phyloP scores from a whole-genome alignment of 2,888 invertebrate species.

The Lochmaea capreae region DNA sequence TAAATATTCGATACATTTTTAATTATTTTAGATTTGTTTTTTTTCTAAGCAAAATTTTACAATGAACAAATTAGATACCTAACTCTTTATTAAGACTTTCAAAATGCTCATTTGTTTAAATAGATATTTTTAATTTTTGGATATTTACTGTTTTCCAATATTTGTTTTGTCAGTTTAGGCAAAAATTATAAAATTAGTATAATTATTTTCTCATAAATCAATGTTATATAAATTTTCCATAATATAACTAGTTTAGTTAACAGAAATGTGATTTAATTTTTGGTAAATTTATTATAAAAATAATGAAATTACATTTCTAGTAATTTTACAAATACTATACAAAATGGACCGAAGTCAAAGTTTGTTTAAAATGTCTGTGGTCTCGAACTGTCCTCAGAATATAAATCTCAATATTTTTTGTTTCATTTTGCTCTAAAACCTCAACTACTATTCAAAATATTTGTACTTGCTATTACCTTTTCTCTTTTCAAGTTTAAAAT shows the following conservation, averaged over 20 bases:
- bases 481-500: no score
- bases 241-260: slow-evolving; percentile 14
- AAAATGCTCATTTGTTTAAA: slow-evolving; percentile 20
- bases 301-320: slow-evolving; percentile 7
- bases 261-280: slow-evolving; percentile 16
- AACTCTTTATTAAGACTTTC: not conserved
- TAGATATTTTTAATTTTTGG: slow-evolving; percentile 11
- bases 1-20: not conserved
- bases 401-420: not conserved
- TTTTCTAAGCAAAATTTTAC: not conserved
- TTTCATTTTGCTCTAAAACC: no score
- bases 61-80: not conserved
- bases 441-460: no score
- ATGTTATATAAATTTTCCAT: slow-evolving; percentile 12
- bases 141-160: slow-evolving; percentile 26
- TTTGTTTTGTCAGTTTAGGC: slow-evolving; percentile 9
- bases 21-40: not conserved
- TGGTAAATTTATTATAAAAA: not conserved
- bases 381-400: not conserved
- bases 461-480: no score
- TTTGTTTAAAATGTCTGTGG: not conserved
- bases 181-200: slow-evolving; percentile 11
- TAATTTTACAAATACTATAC: slow-evolving; percentile 15
- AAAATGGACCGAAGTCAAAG: not conserved
- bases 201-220: slow-evolving; percentile 22